Conservation (phyloP, 2,797 vertebrate genomes). For the Pristis pectinata region DNA sequence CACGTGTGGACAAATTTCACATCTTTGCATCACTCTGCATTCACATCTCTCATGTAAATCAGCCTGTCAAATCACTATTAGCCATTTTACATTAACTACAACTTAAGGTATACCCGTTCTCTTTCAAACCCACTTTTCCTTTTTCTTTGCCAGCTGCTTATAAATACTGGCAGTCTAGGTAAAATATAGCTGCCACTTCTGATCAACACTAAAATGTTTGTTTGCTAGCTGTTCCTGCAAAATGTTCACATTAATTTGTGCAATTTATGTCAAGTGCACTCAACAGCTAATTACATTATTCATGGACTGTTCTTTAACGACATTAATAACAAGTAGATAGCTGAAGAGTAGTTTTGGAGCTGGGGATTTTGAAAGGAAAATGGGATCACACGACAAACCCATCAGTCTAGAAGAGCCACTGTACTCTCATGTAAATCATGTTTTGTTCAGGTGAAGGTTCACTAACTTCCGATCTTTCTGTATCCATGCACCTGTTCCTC, state of each 20-base stretch:
- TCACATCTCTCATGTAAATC: neutral
- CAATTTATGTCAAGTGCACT: conserved; percentile 51
- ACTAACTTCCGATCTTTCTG: neutral
- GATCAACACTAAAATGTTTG: conserved; percentile 2
- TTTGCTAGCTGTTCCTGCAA: conserved; percentile 2
- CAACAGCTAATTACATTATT: conserved; percentile 57
- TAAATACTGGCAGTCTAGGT: neutral
- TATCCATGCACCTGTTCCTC: neutral
- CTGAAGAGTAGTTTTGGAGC: conserved; percentile 2
- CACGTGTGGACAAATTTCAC: neutral
- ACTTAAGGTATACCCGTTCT: neutral
- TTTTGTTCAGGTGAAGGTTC: neutral
- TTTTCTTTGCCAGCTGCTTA: neutral
- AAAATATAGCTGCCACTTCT: conserved; percentile 1
- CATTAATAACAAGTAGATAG: conserved; percentile 41
- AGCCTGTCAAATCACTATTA: neutral
- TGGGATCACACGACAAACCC: neutral
- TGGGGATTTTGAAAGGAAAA: neutral
- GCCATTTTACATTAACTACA: neutral
- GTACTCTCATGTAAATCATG: neutral
- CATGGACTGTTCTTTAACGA: conserved; percentile 48
- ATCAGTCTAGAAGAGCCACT: neutral
- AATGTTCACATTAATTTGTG: conserved; percentile 55
- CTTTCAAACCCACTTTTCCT: neutral
- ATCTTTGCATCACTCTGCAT: neutral